phyloP scores from a whole-genome alignment of 2,797 vertebrate genomes.

The Chromis chromis region DNA sequence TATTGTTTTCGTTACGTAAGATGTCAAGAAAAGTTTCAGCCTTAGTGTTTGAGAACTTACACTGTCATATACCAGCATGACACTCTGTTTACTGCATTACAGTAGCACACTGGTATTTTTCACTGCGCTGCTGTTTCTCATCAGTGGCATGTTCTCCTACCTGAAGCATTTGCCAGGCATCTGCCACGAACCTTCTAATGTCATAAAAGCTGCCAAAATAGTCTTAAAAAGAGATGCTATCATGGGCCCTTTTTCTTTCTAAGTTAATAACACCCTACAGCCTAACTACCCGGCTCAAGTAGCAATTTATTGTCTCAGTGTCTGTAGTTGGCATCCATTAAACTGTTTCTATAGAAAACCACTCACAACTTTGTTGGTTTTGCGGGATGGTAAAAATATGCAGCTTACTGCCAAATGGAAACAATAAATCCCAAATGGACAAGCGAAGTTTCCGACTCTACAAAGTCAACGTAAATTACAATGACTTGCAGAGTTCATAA shows the following conservation, averaged over 20 bases:
- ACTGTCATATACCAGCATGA: slow-evolving; percentile 16
- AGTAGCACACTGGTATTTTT: slow-evolving; percentile 34
- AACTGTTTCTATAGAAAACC: neutral
- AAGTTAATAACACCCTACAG: neutral
- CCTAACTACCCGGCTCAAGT: neutral
- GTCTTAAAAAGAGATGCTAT: slow-evolving; percentile 7
- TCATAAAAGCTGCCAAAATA: slow-evolving; percentile 8
- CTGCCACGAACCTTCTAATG: slow-evolving; percentile 1
- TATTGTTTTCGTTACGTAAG: slow-evolving; percentile 11
- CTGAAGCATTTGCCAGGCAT: slow-evolving; percentile 6
- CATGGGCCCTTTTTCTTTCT: neutral
- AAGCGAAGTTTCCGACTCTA: neutral
- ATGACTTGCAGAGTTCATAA: neutral
- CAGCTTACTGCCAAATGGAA: neutral
- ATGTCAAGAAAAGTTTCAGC: slow-evolving; percentile 10
- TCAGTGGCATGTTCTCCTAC: slow-evolving; percentile 12
- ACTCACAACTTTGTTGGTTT: neutral
- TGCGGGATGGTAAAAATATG: neutral
- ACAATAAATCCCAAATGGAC: neutral
- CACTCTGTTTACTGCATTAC: slow-evolving; percentile 27
- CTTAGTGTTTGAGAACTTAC: slow-evolving; percentile 8
- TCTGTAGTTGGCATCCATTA: neutral
- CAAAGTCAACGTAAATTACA: neutral
- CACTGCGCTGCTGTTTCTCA: slow-evolving; percentile 34
- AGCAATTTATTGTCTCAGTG: neutral